These are phyloP conservation scores for Coelogynopora nodosa DNA, from an alignment of 2,888 invertebrate genomes.

Conservation along the genomic window DNA sequence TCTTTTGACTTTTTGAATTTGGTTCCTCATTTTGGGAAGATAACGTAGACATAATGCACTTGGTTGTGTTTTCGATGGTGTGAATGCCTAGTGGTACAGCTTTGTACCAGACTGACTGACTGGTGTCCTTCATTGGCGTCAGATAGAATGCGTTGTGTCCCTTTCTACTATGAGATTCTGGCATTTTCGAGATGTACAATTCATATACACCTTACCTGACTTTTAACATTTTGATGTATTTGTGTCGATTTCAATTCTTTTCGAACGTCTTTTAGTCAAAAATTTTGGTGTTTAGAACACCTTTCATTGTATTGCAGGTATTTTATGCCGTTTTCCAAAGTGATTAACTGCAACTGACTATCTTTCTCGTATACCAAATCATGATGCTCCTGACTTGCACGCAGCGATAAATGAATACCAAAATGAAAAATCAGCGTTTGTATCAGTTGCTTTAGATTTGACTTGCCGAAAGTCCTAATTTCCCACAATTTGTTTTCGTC, in stretches of 20 bases:
- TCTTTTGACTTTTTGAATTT: background rate
- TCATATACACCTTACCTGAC: no score
- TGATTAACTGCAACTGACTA: background rate
- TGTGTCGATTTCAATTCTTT: background rate
- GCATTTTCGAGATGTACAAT: background rate
- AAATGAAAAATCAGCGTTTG: slow-evolving; percentile 6
- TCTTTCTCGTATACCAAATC: background rate
- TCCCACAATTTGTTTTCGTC: background rate
- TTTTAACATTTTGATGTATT: background rate
- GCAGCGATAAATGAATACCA: background rate
- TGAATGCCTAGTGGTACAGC: background rate
- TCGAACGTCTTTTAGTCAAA: background rate
- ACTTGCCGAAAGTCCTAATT: slow-evolving; percentile 1
- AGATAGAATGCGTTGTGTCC: background rate
- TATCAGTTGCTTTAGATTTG: background rate
- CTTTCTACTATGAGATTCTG: background rate
- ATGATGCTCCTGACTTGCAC: background rate
- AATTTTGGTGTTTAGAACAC: background rate
- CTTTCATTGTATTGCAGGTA: background rate
- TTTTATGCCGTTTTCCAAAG: background rate
- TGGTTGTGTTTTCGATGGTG: background rate
- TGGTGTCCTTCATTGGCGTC: background rate
- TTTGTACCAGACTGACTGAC: slow-evolving; percentile 14
- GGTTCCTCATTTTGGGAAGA: background rate
- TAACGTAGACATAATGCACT: background rate